Percentiles rank a stretch among this genome's conserved stretches.
Conservation (phyloP, 2,113 vertebrate species). For the Urocolius indicus region DNA sequence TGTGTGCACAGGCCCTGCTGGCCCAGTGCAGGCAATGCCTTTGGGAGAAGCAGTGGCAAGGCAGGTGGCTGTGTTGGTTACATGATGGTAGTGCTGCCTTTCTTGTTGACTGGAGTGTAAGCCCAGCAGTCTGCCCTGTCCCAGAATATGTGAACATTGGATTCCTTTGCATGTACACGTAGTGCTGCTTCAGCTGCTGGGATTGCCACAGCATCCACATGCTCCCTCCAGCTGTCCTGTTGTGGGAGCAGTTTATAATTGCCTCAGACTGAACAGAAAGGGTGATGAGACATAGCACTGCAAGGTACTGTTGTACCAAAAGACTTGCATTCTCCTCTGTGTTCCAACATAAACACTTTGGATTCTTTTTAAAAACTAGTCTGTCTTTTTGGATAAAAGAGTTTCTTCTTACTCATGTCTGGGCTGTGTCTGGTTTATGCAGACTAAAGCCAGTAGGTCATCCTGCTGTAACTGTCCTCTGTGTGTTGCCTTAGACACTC, state of each 20-base stretch:
- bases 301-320: background rate
- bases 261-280: background rate
- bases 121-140: background rate
- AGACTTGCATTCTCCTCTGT: background rate
- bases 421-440: background rate
- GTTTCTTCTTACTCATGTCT: background rate
- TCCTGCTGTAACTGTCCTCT: background rate
- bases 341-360: background rate
- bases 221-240: background rate
- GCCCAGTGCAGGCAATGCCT: background rate
- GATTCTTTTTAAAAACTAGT: background rate
- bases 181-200: background rate
- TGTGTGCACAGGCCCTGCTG: background rate
- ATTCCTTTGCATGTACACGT: background rate
- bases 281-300: background rate
- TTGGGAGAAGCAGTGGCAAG: background rate
- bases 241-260: background rate
- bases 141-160: background rate
- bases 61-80: background rate
- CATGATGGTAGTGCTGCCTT: background rate
- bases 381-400: background rate
- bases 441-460: background rate
- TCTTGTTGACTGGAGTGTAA: background rate
- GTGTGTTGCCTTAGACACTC: background rate
- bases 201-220: rapidly evolving